These are phyloP conservation scores for Tricholaema leucomelas DNA, from an alignment of 2,113 vertebrate genomes.

Conservation along the genomic window DNA sequence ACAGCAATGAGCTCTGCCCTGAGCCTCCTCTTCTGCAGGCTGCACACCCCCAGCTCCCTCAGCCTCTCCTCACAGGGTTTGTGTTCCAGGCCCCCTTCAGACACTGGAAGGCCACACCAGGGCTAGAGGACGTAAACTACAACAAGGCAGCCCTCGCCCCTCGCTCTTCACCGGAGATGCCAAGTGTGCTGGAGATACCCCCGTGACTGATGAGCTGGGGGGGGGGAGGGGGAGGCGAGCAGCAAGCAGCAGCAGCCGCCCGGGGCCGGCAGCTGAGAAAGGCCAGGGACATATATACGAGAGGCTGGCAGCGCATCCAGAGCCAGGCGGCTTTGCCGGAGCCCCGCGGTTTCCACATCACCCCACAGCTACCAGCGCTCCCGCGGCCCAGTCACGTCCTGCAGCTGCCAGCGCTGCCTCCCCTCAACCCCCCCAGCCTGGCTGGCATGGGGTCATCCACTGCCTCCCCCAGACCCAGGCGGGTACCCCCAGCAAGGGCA, in stretches of 20 bases:
- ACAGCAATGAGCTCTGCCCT: no score
- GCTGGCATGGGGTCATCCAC: neutral
- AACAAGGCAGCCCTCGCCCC: neutral
- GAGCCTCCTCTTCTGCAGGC: no score
- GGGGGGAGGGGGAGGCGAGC: no score
- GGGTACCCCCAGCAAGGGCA: neutral
- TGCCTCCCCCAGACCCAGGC: neutral
- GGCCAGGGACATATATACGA: neutral
- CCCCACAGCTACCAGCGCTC: neutral
- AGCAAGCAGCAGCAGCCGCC: neutral
- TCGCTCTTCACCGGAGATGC: neutral
- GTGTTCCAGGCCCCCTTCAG: no score
- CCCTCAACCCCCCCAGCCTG: fast-evolving
- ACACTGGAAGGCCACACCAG: fast-evolving
- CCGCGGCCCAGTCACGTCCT: constrained; percentile 1
- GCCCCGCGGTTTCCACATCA: neutral
- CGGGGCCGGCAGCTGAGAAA: neutral
- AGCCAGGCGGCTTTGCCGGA: neutral
- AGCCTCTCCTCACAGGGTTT: no score
- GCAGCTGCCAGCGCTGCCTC: neutral
- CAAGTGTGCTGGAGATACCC: neutral
- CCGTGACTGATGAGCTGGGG: fast-evolving
- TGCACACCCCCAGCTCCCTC: no score
- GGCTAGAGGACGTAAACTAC: neutral
- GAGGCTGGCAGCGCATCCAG: neutral